Evolutionary conservation across 1,140 invertebrate genomes (phyloP), one percentile per base, ranked within the genome.

Genomic region (Ceratosolen solmsi): DNA sequence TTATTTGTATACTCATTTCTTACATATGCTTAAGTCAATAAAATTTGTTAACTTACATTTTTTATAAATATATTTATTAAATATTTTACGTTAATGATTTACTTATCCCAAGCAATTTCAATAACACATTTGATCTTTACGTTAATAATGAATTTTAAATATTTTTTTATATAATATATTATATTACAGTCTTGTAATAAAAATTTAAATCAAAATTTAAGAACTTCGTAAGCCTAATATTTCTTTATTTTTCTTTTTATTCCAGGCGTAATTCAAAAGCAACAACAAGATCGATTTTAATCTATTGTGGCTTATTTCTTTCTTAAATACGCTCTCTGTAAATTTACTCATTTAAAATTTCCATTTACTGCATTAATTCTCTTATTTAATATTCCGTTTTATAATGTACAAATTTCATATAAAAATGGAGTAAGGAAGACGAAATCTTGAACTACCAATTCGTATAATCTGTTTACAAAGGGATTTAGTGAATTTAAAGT

Each of bases 291-390:
- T 68, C 63, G 63, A 68, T 68, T 68, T 68, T 68, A 38, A 38
- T 68, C 63, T 68, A 68, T 13, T 3, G 63, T 38, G 22, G 33
- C 33, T 68, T 68, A 68, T 68, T 60, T 65, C 11, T 33, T 68
- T 68, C 33, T 68, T 38, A 68, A 68, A 68, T 22, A 68, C 20
- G n/a, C 22, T 63, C 33, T 38, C 15, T 68, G 9, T 68, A 68
- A 25, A 68, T 68, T 68, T 68, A 68, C 63, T 22, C 5, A 68
- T 33, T 38, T 68, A 68, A 13, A 68, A 38, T 68, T 65, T 68
- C 20, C 33, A 38, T 68, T 38, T n/a, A 38, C 9, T n/a, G 17
- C 1, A 17, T 68, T n/a, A 68, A 68, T 75, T 65, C 49, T 49
- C 8, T 65, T 30, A 11, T 75, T 41, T 7, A 25, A 46, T 38